Evolutionary conservation across 2,888 invertebrate species (phyloP).

Genomic region (Argyra leucocephala): DNA sequence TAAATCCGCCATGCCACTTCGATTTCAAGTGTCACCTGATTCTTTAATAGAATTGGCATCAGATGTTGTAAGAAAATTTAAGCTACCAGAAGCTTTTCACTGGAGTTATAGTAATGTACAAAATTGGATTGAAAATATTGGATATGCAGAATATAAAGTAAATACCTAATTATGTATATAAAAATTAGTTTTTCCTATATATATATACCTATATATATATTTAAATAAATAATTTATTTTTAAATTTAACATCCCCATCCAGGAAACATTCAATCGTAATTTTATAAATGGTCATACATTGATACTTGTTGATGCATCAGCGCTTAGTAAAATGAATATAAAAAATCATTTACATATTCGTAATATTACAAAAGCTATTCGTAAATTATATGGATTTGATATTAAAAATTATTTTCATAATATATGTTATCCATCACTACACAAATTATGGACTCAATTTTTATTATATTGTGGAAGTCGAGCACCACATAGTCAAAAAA

Average conservation of each 20-base stretch:
- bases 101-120: constrained; percentile 47
- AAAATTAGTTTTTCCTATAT: neutral
- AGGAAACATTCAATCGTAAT: constrained; percentile 43
- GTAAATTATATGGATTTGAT: constrained; percentile 42
- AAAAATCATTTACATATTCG: constrained; percentile 45
- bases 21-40: constrained; percentile 40
- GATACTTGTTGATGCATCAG: constrained; percentile 45
- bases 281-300: constrained; percentile 45
- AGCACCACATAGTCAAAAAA: constrained; percentile 46
- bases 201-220: neutral
- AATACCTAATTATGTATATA: constrained; percentile 1
- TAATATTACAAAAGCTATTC: constrained; percentile 36
- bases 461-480: constrained; percentile 47
- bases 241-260: constrained; percentile 15
- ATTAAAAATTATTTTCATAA: constrained; percentile 36
- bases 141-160: constrained; percentile 48
- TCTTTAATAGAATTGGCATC: constrained; percentile 41
- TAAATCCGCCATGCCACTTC: constrained; percentile 24
- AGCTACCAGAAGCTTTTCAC: constrained; percentile 41
- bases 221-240: neutral
- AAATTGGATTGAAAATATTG: constrained; percentile 45
- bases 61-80: constrained; percentile 40
- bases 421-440: constrained; percentile 43
- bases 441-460: constrained; percentile 45
- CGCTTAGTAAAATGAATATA: constrained; percentile 45